A percentile compares a stretch with the other conserved stretches of the same genome.
phyloP scores from a whole-genome alignment of 2,888 invertebrate genomes.

The Gari tellinella region DNA sequence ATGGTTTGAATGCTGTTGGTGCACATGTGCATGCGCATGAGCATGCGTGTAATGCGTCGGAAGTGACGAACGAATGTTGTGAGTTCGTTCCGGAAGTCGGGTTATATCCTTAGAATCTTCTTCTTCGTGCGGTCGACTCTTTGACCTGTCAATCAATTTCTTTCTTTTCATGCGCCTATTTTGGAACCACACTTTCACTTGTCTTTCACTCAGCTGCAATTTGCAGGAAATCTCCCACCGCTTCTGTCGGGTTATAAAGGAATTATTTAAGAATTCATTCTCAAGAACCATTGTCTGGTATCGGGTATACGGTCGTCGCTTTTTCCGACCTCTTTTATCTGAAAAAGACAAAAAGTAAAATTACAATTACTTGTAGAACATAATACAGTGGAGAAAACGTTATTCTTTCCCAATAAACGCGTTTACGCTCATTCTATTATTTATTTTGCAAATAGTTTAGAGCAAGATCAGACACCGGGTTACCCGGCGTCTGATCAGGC shows the following conservation, averaged over 20 bases:
- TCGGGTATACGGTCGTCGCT: slow-evolving; percentile 99
- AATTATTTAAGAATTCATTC: slow-evolving; percentile 99
- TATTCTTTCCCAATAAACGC: too few species aligned
- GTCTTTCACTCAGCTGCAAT: slow-evolving; percentile 97
- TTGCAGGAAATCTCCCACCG: slow-evolving; percentile 99
- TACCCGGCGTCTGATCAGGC: too few species aligned
- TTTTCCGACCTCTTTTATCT: slow-evolving; percentile 88
- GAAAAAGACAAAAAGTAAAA: slow-evolving; percentile 32
- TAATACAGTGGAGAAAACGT: too few species aligned
- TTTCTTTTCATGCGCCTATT: slow-evolving; percentile 99
- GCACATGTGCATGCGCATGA: slow-evolving; percentile 10
- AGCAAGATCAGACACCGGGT: too few species aligned
- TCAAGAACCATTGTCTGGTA: slow-evolving; percentile 98
- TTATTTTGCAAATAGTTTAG: too few species aligned
- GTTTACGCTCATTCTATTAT: too few species aligned
- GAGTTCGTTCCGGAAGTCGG: slow-evolving; percentile 36
- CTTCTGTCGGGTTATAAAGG: slow-evolving; percentile 99
- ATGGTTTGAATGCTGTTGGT: slow-evolving; percentile 31
- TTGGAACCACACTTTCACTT: slow-evolving; percentile 97
- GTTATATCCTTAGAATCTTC: slow-evolving; percentile 64
- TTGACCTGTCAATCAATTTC: slow-evolving; percentile 87
- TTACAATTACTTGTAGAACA: too few species aligned
- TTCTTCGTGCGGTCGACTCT: slow-evolving; percentile 74
- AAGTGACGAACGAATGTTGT: slow-evolving; percentile 18
- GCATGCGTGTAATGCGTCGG: slow-evolving; percentile 18